A percentile compares a stretch with the other conserved stretches of the same genome.
Conservation (phyloP, 2,888 invertebrate species). For the Harpagoxenus sublaevis region DNA sequence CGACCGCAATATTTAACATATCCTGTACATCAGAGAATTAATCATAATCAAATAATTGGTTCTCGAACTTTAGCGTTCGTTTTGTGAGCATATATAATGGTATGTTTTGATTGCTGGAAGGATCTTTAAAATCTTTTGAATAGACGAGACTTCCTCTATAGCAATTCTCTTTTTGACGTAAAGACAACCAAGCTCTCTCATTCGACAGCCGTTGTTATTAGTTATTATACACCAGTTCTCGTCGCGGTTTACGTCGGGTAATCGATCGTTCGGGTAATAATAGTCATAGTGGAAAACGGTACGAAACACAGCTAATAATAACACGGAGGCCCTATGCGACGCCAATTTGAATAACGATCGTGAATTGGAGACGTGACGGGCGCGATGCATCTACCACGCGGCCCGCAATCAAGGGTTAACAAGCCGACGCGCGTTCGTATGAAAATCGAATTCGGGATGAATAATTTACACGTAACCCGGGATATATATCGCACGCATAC, state of each 20-base stretch:
- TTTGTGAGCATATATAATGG: neutral
- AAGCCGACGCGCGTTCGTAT: conserved; percentile 56
- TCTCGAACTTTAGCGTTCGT: neutral
- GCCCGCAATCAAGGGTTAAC: conserved; percentile 53
- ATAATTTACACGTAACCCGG: conserved; percentile 60
- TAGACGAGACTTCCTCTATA: neutral
- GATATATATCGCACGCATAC: conserved; percentile 56
- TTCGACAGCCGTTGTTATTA: conserved; percentile 14
- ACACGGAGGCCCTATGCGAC: conserved; percentile 32
- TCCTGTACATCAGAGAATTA: neutral
- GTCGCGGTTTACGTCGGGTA: conserved; percentile 4
- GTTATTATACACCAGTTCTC: conserved; percentile 10
- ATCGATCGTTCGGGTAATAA: conserved; percentile 43
- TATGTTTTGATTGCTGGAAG: neutral
- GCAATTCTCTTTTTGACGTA: neutral
- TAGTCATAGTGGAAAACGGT: conserved; percentile 38
- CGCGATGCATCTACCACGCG: conserved; percentile 37
- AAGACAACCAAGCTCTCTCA: neutral
- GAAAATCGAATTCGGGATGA: conserved; percentile 68
- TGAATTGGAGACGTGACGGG: conserved; percentile 48
- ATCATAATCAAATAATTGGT: conserved; percentile 1
- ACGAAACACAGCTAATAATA: conserved; percentile 48
- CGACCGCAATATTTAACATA: neutral
- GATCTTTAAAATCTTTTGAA: neutral
- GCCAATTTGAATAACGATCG: conserved; percentile 54